Percentiles rank a stretch among this genome's conserved stretches.
Conservation (phyloP, 2,113 vertebrate genomes). For the Pygoscelis adeliae region DNA sequence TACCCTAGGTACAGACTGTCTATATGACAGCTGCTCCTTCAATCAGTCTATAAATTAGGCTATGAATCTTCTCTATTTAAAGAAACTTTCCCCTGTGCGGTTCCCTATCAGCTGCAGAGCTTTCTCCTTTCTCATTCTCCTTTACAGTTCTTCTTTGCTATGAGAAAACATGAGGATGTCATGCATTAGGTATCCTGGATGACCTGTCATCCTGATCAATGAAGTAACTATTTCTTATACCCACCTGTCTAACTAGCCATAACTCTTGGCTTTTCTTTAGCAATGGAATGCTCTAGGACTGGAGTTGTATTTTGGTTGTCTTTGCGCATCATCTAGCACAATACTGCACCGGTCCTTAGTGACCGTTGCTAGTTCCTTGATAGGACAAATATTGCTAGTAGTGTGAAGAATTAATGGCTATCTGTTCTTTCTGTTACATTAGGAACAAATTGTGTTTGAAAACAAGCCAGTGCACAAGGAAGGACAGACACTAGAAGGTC, state of each 20-base stretch:
- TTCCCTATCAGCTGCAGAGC: not conserved
- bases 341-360: not conserved
- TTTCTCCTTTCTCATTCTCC: not conserved
- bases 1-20: not conserved
- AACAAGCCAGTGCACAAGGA: not conserved
- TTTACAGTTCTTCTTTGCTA: not conserved
- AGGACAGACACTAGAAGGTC: not conserved
- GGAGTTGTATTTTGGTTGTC: not conserved
- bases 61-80: not conserved
- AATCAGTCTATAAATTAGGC: not conserved
- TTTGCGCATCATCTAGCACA: not conserved
- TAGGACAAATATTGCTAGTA: not conserved
- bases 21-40: not conserved
- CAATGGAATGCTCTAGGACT: not conserved
- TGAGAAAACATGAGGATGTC: not conserved
- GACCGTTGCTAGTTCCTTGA: not conserved
- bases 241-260: fast-evolving
- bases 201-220: not conserved
- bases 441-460: not conserved
- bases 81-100: not conserved
- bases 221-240: not conserved
- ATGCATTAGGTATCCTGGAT: not conserved
- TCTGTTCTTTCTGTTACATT: not conserved
- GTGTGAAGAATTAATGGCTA: not conserved
- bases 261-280: not conserved